Evolutionary conservation across 2,888 invertebrate genomes (phyloP), one percentile per base, ranked within the genome.

Genomic region (Kryphioiulus occultus): DNA sequence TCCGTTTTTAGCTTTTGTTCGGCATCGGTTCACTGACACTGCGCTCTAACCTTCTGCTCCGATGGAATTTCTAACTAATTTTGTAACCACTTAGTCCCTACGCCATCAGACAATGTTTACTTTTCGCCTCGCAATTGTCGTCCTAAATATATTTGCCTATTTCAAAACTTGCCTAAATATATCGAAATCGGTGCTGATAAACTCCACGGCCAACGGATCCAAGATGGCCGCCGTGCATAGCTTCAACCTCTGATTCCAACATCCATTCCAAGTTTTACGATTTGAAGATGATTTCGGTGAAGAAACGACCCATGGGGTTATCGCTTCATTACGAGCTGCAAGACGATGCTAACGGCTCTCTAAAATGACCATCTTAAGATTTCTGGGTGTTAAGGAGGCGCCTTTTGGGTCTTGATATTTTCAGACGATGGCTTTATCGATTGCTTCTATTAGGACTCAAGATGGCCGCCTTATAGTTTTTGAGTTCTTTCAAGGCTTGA

Each of bases 1-100:
- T 84, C 84, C 84, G 84, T 32, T 84, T 84, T 84, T 84, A 84
- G 84, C 39, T 39, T 59, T 59, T 59, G 35, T 39, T 84, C 32
- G 32, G 17, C 84, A 22, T 32, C 15, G 32, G 84, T 84, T 84
- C 39, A 39, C 84, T 39, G 32, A 32, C 32, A 30, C 39, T 3
- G 22, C 22, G 84, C 84, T 84, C n/a, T 84, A 32, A 39, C 84
- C 84, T 84, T 84, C 84, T 39, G 35, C 84, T n/a, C 59, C 59
- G 17, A 59, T 59, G 22, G 59, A 59, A 59, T 59, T 59, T 59
- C 59, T n/a, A 22, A 59, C 84, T 84, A 39, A 39, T 39, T 84
- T 84, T 84, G 84, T 84, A 39, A 84, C 3, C 84, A 32, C 84
- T 39, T 82, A 32, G n/a, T 12, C 84, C 84, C 84, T 84, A 84